A percentile compares a stretch with the other conserved stretches of the same genome.
phyloP scores from a whole-genome alignment of 2,797 vertebrate genomes.

The Xenentodon cancila region DNA sequence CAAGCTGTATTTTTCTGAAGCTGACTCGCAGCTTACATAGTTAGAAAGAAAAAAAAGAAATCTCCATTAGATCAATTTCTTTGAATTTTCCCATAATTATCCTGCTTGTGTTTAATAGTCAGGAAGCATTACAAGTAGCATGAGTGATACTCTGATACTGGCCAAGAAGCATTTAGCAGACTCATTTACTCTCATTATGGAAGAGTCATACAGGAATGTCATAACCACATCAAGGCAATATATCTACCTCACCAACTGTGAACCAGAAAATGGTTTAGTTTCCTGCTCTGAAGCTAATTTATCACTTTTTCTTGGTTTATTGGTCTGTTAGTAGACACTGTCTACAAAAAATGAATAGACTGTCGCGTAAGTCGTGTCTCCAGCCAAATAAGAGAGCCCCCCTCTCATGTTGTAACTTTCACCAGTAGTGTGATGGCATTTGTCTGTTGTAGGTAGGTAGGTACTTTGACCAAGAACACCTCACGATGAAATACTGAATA shows the following conservation, averaged over 20 bases:
- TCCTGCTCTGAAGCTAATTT: conserved; percentile 28
- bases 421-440: no score
- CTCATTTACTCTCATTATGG: conserved; percentile 60
- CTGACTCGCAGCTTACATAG: conserved; percentile 2
- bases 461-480: conserved; percentile 36
- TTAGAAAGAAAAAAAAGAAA: neutral
- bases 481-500: conserved; percentile 55
- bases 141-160: conserved; percentile 52
- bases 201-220: conserved; percentile 53
- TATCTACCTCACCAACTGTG: conserved; percentile 14
- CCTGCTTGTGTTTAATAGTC: conserved; percentile 25
- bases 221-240: conserved; percentile 61
- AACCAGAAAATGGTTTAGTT: conserved; percentile 30
- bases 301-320: conserved; percentile 20
- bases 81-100: conserved; percentile 20
- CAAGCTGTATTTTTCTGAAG: conserved; percentile 7
- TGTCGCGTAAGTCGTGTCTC: conserved; percentile 44
- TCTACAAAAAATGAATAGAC: conserved; percentile 24
- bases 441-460: conserved; percentile 52
- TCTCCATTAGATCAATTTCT: neutral
- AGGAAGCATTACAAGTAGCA: conserved; percentile 52
- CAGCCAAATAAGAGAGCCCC: no score
- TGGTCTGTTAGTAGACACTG: conserved; percentile 10
- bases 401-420: no score
- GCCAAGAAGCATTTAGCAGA: conserved; percentile 50